A percentile compares a stretch with the other conserved stretches of the same genome.
These are phyloP conservation scores for Hydrolagus affinis DNA, from an alignment of 2,113 vertebrate genomes.

Conservation along the genomic window DNA sequence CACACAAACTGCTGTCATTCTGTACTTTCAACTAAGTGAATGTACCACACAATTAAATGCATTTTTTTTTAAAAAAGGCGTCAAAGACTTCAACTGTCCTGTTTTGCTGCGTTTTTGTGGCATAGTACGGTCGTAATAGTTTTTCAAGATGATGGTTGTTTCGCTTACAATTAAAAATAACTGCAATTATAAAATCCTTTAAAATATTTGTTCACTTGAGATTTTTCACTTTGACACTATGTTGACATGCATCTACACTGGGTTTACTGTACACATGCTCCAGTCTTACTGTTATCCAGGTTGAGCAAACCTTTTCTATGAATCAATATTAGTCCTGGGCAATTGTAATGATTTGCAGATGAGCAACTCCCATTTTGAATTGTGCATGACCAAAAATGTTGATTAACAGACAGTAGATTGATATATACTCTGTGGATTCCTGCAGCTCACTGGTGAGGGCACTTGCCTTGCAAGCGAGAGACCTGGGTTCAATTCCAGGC, in stretches of 20 bases:
- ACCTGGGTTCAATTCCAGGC: no score
- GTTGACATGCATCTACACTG: background rate
- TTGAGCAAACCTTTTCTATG: background rate
- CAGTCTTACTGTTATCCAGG: background rate
- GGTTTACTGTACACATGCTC: background rate
- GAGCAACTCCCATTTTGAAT: background rate
- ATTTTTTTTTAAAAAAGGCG: no score
- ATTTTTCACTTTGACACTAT: background rate
- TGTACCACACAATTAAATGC: no score
- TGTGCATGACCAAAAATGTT: background rate
- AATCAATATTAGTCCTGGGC: background rate
- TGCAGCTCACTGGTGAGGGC: no score
- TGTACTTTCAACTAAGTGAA: no score
- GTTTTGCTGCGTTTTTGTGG: background rate
- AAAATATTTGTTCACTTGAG: background rate
- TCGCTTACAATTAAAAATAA: background rate
- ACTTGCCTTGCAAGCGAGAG: no score
- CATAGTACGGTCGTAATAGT: no score
- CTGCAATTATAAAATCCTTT: background rate
- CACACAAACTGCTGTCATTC: no score
- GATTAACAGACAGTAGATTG: background rate
- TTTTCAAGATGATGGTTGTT: background rate
- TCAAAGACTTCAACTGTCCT: no score
- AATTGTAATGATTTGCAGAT: background rate
- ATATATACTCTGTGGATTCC: no score